These are phyloP conservation scores for Archilochus colubris DNA, from an alignment of 2,113 vertebrate genomes.

Conservation along the genomic window DNA sequence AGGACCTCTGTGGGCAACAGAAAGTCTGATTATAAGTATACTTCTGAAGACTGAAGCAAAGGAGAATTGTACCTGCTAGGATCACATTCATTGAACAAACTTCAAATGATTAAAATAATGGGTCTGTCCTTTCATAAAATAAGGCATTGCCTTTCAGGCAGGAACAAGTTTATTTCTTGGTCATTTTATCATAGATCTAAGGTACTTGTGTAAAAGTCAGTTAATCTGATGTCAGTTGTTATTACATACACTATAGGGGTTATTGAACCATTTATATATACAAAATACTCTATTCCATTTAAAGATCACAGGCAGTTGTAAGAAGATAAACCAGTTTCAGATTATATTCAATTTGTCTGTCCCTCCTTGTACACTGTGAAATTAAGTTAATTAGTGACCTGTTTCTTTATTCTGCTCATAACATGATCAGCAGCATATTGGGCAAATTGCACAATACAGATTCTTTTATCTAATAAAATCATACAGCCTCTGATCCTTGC, in stretches of 20 bases:
- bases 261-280: neutral
- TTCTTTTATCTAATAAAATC: neutral
- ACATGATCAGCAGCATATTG: neutral
- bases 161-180: neutral
- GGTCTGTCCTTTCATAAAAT: neutral
- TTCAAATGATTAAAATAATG: neutral
- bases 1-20: neutral
- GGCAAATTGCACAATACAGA: neutral
- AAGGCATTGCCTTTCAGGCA: neutral
- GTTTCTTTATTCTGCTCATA: neutral
- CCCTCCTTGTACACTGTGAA: neutral
- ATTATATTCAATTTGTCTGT: neutral
- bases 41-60: too few relatives aligned
- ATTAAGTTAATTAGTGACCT: neutral
- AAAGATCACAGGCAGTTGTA: neutral
- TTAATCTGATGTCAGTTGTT: neutral
- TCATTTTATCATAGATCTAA: neutral
- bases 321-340: constrained; percentile 9
- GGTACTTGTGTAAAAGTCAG: neutral
- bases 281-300: neutral
- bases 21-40: neutral
- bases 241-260: neutral
- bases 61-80: neutral
- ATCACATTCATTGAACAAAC: neutral
- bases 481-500: neutral